phyloP scores from a whole-genome alignment of 2,113 vertebrate species.

The Brachirus orientalis region DNA sequence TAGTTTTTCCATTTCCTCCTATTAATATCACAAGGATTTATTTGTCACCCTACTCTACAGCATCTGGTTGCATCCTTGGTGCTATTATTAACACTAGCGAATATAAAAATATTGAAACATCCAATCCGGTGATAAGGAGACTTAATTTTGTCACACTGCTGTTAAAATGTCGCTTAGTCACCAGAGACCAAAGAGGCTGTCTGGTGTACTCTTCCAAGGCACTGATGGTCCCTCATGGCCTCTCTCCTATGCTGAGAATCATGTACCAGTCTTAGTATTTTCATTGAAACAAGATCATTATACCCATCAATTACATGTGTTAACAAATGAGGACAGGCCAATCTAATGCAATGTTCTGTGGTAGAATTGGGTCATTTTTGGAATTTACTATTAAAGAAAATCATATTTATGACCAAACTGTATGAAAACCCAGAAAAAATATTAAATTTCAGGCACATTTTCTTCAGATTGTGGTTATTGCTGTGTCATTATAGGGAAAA shows the following conservation, averaged over 20 bases:
- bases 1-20: conserved; percentile 62
- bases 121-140: conserved; percentile 59
- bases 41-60: conserved; percentile 73
- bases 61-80: conserved; percentile 75
- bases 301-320: conserved; percentile 54
- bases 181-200: conserved; percentile 11
- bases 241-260: conserved; percentile 52
- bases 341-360: too few relatives aligned
- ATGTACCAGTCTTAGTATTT: conserved; percentile 65
- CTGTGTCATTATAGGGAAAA: too few relatives aligned
- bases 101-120: conserved; percentile 59
- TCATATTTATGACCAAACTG: too few relatives aligned
- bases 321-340: conserved; percentile 45
- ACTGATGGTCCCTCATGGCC: conserved; percentile 26
- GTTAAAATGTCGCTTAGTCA: conserved; percentile 49
- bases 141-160: conserved; percentile 74
- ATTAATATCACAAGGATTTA: conserved; percentile 71
- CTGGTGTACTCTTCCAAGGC: neutral
- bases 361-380: too few relatives aligned
- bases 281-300: conserved; percentile 70
- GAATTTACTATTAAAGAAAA: too few relatives aligned
- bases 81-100: conserved; percentile 75
- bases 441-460: too few relatives aligned
- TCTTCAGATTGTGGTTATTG: too few relatives aligned
- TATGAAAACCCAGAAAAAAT: too few relatives aligned